Conservation (phyloP, 2,797 vertebrate genomes). For the Vireo griseus region DNA sequence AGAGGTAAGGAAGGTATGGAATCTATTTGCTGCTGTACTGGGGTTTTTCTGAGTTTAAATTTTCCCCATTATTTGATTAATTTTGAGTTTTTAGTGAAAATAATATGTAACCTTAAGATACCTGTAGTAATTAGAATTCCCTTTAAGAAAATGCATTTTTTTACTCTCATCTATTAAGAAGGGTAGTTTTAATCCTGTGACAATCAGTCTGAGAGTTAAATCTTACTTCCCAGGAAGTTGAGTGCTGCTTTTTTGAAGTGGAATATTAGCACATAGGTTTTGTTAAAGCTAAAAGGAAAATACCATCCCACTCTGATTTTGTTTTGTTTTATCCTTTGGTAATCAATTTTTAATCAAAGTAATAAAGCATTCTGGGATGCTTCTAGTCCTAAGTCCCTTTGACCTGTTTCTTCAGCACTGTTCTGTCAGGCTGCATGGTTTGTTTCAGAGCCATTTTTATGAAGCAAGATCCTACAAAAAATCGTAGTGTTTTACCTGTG, state of each 20-base stretch:
- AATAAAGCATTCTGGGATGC: background rate
- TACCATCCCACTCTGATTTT: background rate
- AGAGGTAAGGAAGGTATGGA: background rate
- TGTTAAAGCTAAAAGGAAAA: background rate
- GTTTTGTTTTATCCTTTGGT: background rate
- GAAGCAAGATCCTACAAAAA: background rate
- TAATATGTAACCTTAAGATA: accelerated
- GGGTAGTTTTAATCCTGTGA: background rate
- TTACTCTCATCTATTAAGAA: background rate
- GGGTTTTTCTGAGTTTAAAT: background rate
- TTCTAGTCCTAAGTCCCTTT: background rate
- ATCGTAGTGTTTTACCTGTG: accelerated
- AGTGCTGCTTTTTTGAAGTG: background rate
- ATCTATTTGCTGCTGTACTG: background rate
- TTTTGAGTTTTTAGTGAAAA: background rate
- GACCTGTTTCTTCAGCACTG: background rate
- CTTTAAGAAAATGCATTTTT: background rate
- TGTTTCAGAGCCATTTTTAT: background rate
- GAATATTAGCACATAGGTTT: background rate
- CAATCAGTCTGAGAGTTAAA: background rate
- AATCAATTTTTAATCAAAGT: background rate
- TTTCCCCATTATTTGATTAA: background rate
- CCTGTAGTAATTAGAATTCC: background rate
- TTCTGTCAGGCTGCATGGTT: background rate
- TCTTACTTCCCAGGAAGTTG: background rate